Conservation (phyloP, 2,113 vertebrate genomes). For the Zapus hudsonius region DNA sequence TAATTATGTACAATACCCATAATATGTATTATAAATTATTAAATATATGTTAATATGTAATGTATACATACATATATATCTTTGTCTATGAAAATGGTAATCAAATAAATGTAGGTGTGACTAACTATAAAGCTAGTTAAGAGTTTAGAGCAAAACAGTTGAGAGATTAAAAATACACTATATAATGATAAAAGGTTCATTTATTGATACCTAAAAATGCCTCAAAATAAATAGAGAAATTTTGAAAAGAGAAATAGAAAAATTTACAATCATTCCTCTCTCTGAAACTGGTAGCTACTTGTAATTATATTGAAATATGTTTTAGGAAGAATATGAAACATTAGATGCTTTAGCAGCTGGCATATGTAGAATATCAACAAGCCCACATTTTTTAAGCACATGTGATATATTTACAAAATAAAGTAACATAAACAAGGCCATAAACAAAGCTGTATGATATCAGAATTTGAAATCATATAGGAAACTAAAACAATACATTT, state of each 20-base stretch:
- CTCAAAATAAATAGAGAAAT: background rate
- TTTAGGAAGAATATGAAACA: background rate
- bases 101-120: background rate
- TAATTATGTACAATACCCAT: background rate
- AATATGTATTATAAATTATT: background rate
- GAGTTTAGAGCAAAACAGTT: background rate
- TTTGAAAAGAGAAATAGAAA: background rate
- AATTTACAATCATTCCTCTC: background rate
- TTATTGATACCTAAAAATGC: background rate
- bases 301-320: background rate
- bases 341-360: background rate
- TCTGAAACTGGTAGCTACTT: background rate
- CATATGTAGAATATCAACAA: background rate
- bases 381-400: background rate
- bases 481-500: background rate
- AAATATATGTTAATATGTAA: background rate
- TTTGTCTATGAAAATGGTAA: background rate
- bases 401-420: background rate
- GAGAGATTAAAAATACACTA: background rate
- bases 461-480: slow-evolving; percentile 23
- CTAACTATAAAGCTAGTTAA: background rate
- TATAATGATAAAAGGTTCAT: background rate
- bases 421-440: background rate
- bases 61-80: too few species aligned
- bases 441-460: background rate